Evolutionary conservation across 1,140 invertebrate genomes (phyloP), one percentile per base, ranked within the genome.

Genomic region (Aphelenchoides fujianensis): DNA sequence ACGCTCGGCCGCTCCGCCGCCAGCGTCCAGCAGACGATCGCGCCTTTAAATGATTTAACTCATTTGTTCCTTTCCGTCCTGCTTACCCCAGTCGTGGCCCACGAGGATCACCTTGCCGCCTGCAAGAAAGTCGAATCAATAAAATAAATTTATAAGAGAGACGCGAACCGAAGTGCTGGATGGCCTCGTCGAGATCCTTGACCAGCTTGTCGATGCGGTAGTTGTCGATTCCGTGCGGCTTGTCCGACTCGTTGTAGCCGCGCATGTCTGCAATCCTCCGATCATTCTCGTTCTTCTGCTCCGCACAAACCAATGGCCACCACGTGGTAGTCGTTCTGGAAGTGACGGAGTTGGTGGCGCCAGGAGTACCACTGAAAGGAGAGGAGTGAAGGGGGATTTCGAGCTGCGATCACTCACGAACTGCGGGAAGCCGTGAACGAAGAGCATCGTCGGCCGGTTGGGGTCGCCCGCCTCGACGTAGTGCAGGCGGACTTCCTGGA

Each of bases 391-490:
- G 41, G 12, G 41, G 41, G 41, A 48, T 48, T 48, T 12, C 23
- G 12, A 48, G 23, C 23, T 48, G 23, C 41, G n/a, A n/a, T n/a
- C n/a, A n/a, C n/a, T n/a, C n/a, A n/a, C n/a, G n/a, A n/a, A n/a
- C n/a, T n/a, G 90, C 3, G 91, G 91, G 84, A 91, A 92, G 37
- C 91, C 91, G 83, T 92, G 91, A 2, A 92, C 82, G 2, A 91
- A 85, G 34, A 92, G 80, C 32, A 91, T 74, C 3, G 91, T 81
- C 7, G 89, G 89, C 69, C 88, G 87, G 27, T 85, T 82, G 64
- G 84, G 83, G 52, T 86, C 73, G 27, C 90, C 91, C 12, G 87
- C 83, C 84, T 90, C 90, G 1, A 92, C 90, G 80, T 91, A 92
- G 86, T 92, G 91, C 30, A 91, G 87, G 85, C 90, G 90, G 16